Conservation (phyloP, 2,888 invertebrate genomes). For the Volucella inflata region DNA sequence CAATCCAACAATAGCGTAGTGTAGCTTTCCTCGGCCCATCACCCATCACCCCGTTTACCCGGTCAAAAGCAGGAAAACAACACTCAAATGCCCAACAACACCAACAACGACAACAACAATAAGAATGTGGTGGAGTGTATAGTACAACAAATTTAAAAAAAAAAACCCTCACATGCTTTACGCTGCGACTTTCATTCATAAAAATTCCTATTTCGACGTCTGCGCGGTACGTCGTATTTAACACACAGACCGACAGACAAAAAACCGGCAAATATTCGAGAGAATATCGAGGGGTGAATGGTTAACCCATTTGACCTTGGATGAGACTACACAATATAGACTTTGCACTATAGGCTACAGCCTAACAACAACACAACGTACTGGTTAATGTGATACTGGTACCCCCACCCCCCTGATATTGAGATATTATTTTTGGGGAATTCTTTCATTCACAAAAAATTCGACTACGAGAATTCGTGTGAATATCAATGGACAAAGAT, state of each 20-base stretch:
- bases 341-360: background rate
- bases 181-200: conserved; percentile 56
- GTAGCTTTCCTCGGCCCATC: background rate
- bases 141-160: background rate
- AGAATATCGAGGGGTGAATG: conserved; percentile 32
- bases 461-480: background rate
- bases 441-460: conserved; percentile 39
- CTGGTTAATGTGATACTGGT: too few relatives aligned
- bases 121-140: too few relatives aligned
- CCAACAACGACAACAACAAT: too few relatives aligned
- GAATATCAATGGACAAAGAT: background rate
- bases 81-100: conserved; percentile 2
- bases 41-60: background rate
- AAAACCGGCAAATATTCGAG: background rate
- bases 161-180: background rate
- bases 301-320: conserved; percentile 66
- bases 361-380: too few relatives aligned
- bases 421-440: conserved; percentile 10
- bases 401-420: too few relatives aligned
- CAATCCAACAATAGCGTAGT: conserved; percentile 44
- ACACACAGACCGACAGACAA: background rate
- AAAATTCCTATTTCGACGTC: conserved; percentile 51
- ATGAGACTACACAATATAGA: conserved; percentile 14
- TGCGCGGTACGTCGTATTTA: conserved; percentile 12
- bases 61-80: conserved; percentile 46